Percentiles rank a stretch among this genome's conserved stretches.
Conservation (phyloP, 1,140 invertebrate species). For the Eufriesea mexicana region DNA sequence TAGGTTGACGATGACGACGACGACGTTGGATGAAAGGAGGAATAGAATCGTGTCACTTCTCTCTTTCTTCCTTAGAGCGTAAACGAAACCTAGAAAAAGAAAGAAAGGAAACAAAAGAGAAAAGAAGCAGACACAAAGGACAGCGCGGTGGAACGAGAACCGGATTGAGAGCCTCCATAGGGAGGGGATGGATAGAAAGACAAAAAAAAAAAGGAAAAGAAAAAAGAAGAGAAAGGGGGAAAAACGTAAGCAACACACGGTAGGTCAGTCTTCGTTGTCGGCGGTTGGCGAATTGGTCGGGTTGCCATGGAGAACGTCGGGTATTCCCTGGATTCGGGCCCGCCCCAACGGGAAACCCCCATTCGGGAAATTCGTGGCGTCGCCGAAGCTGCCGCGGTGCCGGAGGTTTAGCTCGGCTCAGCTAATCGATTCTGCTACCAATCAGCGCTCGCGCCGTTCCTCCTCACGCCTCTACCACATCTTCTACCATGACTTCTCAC, state of each 20-base stretch:
- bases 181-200: neutral
- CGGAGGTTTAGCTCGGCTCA: conserved; percentile 74
- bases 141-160: conserved; percentile 17
- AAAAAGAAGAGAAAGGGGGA: neutral
- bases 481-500: neutral
- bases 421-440: conserved; percentile 80
- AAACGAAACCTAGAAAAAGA: conserved; percentile 46
- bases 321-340: conserved; percentile 76
- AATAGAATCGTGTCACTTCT: neutral
- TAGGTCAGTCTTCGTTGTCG: conserved; percentile 74
- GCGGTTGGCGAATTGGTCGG: conserved; percentile 80
- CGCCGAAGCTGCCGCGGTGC: conserved; percentile 74
- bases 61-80: conserved; percentile 16
- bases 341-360: conserved; percentile 78
- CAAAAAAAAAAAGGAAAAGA: neutral
- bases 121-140: conserved; percentile 50
- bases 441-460: conserved; percentile 72
- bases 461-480: conserved; percentile 45
- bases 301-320: conserved; percentile 77
- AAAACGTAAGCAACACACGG: conserved; percentile 64
- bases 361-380: conserved; percentile 79
- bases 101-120: conserved; percentile 11
- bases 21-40: neutral
- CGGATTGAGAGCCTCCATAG: neutral
- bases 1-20: conserved; percentile 9